A percentile compares a stretch with the other conserved stretches of the same genome.
Evolutionary conservation across 2,888 invertebrate species (phyloP).

Genomic region (Chalcosyrphus nemorum): DNA sequence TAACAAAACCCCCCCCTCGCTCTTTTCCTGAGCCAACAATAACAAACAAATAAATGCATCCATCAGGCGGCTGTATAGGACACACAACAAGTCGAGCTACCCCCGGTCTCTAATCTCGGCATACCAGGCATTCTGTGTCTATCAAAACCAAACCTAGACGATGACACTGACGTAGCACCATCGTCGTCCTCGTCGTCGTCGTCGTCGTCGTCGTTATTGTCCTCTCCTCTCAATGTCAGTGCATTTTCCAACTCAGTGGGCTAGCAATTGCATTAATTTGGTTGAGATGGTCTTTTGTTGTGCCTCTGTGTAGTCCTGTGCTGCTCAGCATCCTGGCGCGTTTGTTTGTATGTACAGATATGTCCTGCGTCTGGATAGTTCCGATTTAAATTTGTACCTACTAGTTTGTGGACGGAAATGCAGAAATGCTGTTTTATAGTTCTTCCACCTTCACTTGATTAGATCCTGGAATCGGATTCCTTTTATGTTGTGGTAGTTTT

Average conservation of each 20-base stretch:
- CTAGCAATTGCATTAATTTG: conserved; percentile 71
- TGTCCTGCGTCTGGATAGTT: conserved; percentile 51
- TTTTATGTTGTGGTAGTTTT: background rate
- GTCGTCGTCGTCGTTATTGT: conserved; percentile 1
- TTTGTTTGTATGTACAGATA: conserved; percentile 4
- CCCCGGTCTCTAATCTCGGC: conserved; percentile 42
- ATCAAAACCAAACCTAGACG: conserved; percentile 41
- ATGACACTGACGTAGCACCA: conserved; percentile 36
- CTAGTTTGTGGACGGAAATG: conserved; percentile 12
- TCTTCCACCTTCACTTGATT: background rate
- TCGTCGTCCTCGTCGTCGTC: background rate
- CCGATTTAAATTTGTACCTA: conserved; percentile 14
- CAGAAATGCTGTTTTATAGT: background rate
- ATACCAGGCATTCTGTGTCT: conserved; percentile 61
- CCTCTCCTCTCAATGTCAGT: conserved; percentile 47
- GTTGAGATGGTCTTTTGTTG: conserved; percentile 71
- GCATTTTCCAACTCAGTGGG: conserved; percentile 71
- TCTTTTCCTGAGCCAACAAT: too few species aligned
- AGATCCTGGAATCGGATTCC: background rate
- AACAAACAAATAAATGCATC: conserved; percentile 51
- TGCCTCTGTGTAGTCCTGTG: background rate
- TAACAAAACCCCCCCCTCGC: conserved; percentile 38
- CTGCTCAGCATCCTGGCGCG: conserved; percentile 26
- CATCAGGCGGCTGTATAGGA: too few species aligned
- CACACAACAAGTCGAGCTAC: conserved; percentile 45